Evolutionary conservation across 2,888 invertebrate species (phyloP), one percentile per base, ranked within the genome.

Genomic region (Lasiommata megera): DNA sequence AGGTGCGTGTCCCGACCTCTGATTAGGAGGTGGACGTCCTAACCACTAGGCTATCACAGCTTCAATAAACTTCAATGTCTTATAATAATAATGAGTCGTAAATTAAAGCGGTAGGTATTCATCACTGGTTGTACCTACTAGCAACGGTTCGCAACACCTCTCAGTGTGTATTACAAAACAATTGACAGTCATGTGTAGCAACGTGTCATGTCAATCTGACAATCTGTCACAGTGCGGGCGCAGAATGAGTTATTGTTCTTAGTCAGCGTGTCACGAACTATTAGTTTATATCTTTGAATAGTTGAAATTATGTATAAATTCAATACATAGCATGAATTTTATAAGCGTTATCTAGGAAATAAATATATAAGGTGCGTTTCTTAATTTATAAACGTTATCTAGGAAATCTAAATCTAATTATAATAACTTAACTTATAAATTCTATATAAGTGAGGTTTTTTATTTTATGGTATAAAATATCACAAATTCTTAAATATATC

Each of bases 161-260:
- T 46, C 46, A 31, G 31, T 18, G 31, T 43, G 37, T 29, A 43
- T 56, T 51, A 52, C 47, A 48, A 29, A 44, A 36, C 44, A 38
- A 38, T 38, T 54, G 46, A 54, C 37, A 46, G 46, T 9, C 14
- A 14, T 43, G 54, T 61, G 57, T 51, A 46, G 36, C 58, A 61
- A 61, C 31, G 23, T 58, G 40, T 52, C 52, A 41, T 58, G 61
- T 61, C 61, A 61, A 11, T 51, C 18, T 61, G 57, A 56, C 60
- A 54, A 51, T 8, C 53, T 23, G 60, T 50, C 51, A 51, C 56
- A 34, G n/a, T 34, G 56, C 28, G 40, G 9, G 52, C 17, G 31
- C 47, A 16, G 54, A 55, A 40, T 55, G 56, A 51, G 28, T 51
- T 57, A 57, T 57, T 47, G 53, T 53, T 52, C 52, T 57, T 41